A percentile compares a stretch with the other conserved stretches of the same genome.
phyloP scores from a whole-genome alignment of 2,888 invertebrate genomes.

The Andrena camellia region DNA sequence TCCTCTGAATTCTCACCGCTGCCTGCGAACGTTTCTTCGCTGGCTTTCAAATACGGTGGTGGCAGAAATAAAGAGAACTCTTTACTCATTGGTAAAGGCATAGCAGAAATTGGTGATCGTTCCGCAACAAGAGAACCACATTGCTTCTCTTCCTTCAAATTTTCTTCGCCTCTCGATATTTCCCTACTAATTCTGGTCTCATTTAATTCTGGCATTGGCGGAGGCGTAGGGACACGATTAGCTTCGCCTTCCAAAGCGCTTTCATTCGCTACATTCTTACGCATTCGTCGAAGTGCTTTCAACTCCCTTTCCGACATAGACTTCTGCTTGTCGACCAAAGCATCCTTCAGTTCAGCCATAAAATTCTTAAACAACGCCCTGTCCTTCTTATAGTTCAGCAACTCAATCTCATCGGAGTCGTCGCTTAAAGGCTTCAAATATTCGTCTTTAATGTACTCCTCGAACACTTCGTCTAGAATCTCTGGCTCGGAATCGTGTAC shows the following conservation, averaged over 20 bases:
- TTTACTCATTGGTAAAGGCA: slow-evolving; percentile 31
- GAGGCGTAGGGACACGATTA: slow-evolving; percentile 63
- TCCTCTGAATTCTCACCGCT: slow-evolving; percentile 83
- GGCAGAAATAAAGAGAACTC: slow-evolving; percentile 52
- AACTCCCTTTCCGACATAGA: slow-evolving; percentile 82
- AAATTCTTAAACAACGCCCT: slow-evolving; percentile 80
- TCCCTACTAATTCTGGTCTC: background rate
- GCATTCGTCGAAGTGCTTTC: slow-evolving; percentile 79
- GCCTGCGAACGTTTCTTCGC: slow-evolving; percentile 81
- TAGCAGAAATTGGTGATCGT: background rate
- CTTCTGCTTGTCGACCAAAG: slow-evolving; percentile 79
- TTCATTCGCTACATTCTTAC: slow-evolving; percentile 60
- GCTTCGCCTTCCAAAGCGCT: background rate
- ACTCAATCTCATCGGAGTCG: slow-evolving; percentile 68
- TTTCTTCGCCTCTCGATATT: background rate
- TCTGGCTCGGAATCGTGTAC: slow-evolving; percentile 75
- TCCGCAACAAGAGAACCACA: slow-evolving; percentile 6
- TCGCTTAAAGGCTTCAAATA: slow-evolving; percentile 78
- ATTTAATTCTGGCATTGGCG: slow-evolving; percentile 56
- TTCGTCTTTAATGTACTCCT: slow-evolving; percentile 82
- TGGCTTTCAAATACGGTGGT: slow-evolving; percentile 71
- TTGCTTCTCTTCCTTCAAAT: background rate
- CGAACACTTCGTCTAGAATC: slow-evolving; percentile 83
- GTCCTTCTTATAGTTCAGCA: slow-evolving; percentile 74
- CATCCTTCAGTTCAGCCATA: slow-evolving; percentile 82